These are phyloP conservation scores for Leptopilina myrica DNA, from an alignment of 2,888 invertebrate genomes.

Conservation along the genomic window DNA sequence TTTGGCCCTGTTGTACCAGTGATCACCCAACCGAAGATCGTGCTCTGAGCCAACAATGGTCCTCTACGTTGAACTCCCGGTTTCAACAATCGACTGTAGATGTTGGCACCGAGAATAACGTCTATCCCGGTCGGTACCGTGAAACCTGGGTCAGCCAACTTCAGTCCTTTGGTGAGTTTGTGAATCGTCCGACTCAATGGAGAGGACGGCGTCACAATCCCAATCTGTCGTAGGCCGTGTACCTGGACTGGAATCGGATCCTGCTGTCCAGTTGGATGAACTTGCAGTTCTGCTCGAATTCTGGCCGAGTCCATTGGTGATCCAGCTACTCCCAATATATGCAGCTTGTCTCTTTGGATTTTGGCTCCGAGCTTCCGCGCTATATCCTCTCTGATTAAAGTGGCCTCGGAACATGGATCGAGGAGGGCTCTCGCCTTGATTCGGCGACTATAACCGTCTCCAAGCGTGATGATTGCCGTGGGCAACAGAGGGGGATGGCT, in stretches of 20 bases:
- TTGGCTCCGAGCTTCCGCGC: not conserved
- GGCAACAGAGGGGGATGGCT: not conserved
- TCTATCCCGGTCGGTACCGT: not conserved
- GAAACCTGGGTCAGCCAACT: not conserved
- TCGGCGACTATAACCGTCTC: not conserved
- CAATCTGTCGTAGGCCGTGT: slow-evolving; percentile 20
- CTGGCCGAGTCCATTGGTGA: not conserved
- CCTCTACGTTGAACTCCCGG: not conserved
- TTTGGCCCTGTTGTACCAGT: not conserved
- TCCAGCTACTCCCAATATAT: not conserved
- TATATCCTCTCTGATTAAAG: not conserved
- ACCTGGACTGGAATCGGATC: not conserved
- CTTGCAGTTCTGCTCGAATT: not conserved
- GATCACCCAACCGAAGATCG: slow-evolving; percentile 16
- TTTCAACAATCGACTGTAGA: not conserved
- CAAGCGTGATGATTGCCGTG: not conserved
- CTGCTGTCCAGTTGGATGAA: not conserved
- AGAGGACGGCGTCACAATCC: slow-evolving; percentile 7
- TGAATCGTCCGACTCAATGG: not conserved
- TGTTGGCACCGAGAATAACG: slow-evolving; percentile 17
- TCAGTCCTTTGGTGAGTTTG: not conserved
- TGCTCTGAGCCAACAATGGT: not conserved
- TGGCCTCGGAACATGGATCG: not conserved
- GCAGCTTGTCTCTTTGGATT: not conserved
- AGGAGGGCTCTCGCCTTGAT: not conserved